Evolutionary conservation across 2,888 invertebrate species (phyloP), one percentile per base, ranked within the genome.

Genomic region (Iselma pallidipennis): DNA sequence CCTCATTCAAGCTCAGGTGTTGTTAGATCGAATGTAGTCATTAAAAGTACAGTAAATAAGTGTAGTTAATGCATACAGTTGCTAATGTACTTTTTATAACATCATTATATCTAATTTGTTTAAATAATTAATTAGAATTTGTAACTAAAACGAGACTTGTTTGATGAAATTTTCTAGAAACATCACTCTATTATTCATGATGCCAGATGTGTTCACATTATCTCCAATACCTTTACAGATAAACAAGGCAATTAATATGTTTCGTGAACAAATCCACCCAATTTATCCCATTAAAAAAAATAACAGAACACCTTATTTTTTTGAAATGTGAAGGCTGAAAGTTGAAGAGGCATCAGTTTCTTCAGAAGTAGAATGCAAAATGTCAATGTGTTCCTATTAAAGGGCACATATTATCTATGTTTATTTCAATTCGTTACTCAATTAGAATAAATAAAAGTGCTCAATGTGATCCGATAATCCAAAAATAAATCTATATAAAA

Each of bases 401-500:
- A 6, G 6, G n/a, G 14, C 14, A 37, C 14, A 14, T 37, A 14
- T 37, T n/a, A 14, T 37, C 16, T 14, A n/a, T 4, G 4, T 14
- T 48, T 23, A 10, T 23, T 14, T 25, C 28, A 16, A 14, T 50
- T 29, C 19, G 49, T 29, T 29, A 48, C 56, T 52, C 51, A 48
- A 56, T 61, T 57, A 48, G 53, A 53, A n/a, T 37, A 59, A 59
- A 49, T 59, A 33, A 65, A 66, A 63, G 67, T 60, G 63, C 63
- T 64, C 71, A 72, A 72, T 69, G 64, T 64, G 60, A 55, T 65
- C 66, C 68, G 67, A 67, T 71, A 72, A 72, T 71, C 71, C 69
- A 59, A 71, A 71, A 71, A 73, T 71, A 71, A 70, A 70, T 61
- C 65, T 63, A 65, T 68, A 78, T 76, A 79, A 78, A 78, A 74